Evolutionary conservation across 2,797 vertebrate genomes (phyloP).

Genomic region (Corythornis leucogaster): DNA sequence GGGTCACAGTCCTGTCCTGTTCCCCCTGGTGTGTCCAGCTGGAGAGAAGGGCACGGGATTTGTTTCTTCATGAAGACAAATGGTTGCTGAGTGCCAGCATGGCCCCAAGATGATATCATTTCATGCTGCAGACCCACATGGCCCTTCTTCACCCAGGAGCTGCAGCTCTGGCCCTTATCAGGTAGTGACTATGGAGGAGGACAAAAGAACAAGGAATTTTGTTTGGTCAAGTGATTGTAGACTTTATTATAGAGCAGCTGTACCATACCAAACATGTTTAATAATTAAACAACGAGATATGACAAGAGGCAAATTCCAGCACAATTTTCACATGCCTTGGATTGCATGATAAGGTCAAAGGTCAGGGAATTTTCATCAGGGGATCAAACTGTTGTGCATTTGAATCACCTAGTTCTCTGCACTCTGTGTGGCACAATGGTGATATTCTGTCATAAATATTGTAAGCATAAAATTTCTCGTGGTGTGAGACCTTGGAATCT

Average conservation of each 20-base stretch:
- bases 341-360: constrained; percentile 11
- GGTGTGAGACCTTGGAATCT: constrained; percentile 26
- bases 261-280: constrained; percentile 14
- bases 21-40: neutral
- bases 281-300: constrained; percentile 58
- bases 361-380: constrained; percentile 10
- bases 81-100: neutral
- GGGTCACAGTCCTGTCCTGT: neutral
- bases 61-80: neutral
- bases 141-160: neutral
- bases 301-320: constrained; percentile 35
- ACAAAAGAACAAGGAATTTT: constrained; percentile 12
- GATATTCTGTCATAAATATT: constrained; percentile 33
- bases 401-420: constrained; percentile 14
- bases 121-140: neutral
- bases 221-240: constrained; percentile 9
- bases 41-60: neutral
- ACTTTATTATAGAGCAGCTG: constrained; percentile 15
- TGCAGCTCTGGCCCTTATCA: neutral
- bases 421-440: neutral
- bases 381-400: constrained; percentile 13
- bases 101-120: neutral
- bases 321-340: constrained; percentile 27
- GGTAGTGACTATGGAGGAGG: neutral
- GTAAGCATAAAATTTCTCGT: constrained; percentile 6